A percentile compares a stretch with the other conserved stretches of the same genome.
Conservation (phyloP, 2,797 vertebrate genomes). For the Rhabdomys pumilio region DNA sequence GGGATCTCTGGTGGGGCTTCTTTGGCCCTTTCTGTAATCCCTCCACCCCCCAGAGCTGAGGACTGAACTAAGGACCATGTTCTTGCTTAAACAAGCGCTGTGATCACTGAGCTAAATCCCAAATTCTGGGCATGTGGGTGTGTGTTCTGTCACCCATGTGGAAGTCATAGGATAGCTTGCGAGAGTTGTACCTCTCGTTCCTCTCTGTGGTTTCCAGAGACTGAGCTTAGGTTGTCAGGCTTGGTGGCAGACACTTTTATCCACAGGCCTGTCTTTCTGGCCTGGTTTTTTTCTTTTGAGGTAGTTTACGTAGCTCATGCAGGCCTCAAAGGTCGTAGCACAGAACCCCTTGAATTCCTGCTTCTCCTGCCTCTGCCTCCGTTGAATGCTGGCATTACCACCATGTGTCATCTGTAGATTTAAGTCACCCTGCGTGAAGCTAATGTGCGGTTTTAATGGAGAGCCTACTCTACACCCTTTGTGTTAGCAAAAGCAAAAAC, state of each 20-base stretch:
- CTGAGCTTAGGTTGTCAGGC: not conserved
- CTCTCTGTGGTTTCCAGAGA: not conserved
- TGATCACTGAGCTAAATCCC: not conserved
- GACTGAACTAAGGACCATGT: not conserved
- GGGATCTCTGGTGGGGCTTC: not conserved
- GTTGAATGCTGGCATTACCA: not conserved
- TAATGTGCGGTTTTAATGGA: not conserved
- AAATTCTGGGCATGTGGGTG: not conserved
- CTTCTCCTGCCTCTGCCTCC: not conserved
- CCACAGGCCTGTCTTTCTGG: not conserved
- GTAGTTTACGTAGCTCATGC: not conserved
- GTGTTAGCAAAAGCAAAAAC: conserved; percentile 1
- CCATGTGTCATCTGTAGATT: not conserved
- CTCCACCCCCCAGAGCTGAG: not conserved
- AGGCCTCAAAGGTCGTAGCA: not conserved
- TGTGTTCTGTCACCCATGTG: not conserved
- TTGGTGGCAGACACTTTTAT: not conserved
- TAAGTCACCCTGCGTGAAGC: not conserved
- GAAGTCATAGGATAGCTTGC: not conserved
- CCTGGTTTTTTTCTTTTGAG: not conserved
- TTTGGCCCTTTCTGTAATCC: not conserved
- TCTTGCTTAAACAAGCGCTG: not conserved
- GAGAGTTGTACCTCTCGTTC: not conserved
- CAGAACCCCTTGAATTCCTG: not conserved
- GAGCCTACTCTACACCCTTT: not conserved